Conservation (phyloP, 2,888 invertebrate species). For the Atherix ibis region DNA sequence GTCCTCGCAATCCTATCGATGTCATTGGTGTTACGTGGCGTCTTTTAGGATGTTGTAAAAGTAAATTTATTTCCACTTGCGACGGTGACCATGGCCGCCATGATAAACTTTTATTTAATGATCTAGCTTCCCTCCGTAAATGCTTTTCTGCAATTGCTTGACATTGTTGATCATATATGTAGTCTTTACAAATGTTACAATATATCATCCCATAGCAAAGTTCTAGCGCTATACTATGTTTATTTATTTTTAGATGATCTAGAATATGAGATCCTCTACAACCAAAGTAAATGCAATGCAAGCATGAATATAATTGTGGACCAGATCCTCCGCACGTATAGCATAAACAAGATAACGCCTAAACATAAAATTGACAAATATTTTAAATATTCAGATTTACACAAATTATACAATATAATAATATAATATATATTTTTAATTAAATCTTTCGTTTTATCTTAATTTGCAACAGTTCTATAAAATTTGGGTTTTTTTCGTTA, state of each 20-base stretch:
- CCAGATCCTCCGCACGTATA: constrained; percentile 65
- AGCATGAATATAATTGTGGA: constrained; percentile 67
- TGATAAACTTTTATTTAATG: constrained; percentile 42
- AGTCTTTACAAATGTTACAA: constrained; percentile 83
- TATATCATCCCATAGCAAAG: constrained; percentile 75
- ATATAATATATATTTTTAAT: too few species aligned
- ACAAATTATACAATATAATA: too few species aligned
- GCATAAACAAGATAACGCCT: constrained; percentile 69
- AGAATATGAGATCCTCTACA: constrained; percentile 78
- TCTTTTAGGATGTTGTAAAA: constrained; percentile 59
- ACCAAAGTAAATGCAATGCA: constrained; percentile 87
- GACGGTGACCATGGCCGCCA: constrained; percentile 68
- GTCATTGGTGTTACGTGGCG: constrained; percentile 66
- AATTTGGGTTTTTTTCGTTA: too few species aligned
- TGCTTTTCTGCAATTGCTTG: constrained; percentile 40
- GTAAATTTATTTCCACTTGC: constrained; percentile 56
- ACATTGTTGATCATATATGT: constrained; percentile 69
- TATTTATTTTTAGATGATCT: constrained; percentile 65
- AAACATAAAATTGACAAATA: too few species aligned
- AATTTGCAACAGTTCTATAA: too few species aligned
- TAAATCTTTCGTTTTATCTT: too few species aligned
- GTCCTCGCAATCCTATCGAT: constrained; percentile 77
- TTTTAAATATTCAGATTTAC: too few species aligned
- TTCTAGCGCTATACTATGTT: constrained; percentile 76
- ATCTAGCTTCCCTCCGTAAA: constrained; percentile 41